Base-by-base conservation (phyloP, 2,888 invertebrate genomes). In the Xanthorhoe spadicearia region DNA sequence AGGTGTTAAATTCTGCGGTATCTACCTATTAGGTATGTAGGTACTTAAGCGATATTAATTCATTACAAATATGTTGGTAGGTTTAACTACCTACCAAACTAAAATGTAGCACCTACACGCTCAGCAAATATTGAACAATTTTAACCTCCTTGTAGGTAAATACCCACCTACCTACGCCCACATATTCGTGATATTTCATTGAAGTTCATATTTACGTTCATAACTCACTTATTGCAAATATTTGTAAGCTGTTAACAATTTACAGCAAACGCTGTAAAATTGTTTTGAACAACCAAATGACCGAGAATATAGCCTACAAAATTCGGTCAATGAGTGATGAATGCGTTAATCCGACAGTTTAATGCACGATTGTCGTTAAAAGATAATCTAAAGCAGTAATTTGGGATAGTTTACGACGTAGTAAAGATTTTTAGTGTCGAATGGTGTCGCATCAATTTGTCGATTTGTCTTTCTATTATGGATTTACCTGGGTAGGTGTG, bases 321-420 rank as follows among this genome's bases (percentile, higher is more conserved):
- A 54, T 3, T 35, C 54, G 15, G 61, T 49, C 54, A 61, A 10
- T 32, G 46, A 46, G 17, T 28, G 53, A 61, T 19, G 35, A 46
- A 54, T 50, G 54, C 38, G 59, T 43, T 59, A 17, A 50, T 56
- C 49, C 38, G 38, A 8, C 46, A 18, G 55, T 55, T 64, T 64
- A 59, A 35, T 28, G 43, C 28, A 15, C 48, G 13, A 23, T 28
- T 32, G 60, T 64, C 61, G 54, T 60, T 60, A 58, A 50, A 53
- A 48, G 56, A 60, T 55, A 62, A 55, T 68, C 46, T 59, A 56
- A 62, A 51, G 48, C 61, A 62, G 61, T 64, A 59, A 65, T 68
- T 65, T 64, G 38, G 51, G 13, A 38, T 49, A 56, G 64, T 62
- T 61, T 52, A 67, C 55, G 62, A 60, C 51, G 58, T 58, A 52